phyloP scores from a whole-genome alignment of 2,113 vertebrate species.

The Aegithalos caudatus region DNA sequence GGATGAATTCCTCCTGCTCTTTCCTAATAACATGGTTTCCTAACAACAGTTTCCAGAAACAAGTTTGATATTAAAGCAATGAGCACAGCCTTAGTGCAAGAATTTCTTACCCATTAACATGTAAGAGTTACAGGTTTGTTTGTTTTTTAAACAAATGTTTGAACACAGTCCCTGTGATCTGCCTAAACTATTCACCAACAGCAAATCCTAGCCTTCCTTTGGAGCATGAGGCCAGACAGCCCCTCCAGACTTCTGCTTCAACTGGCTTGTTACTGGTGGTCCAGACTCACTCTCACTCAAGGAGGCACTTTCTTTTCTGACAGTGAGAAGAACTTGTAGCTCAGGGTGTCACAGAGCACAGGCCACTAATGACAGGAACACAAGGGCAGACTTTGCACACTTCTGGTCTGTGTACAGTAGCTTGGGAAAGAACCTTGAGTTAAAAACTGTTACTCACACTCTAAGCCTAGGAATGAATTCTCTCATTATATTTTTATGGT shows the following conservation, averaged over 20 bases:
- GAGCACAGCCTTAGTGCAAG: neutral
- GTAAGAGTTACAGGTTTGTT: neutral
- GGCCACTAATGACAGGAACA: neutral
- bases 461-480: neutral
- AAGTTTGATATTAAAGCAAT: neutral
- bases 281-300: neutral
- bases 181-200: neutral
- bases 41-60: neutral
- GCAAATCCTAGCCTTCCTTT: neutral
- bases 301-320: neutral
- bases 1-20: neutral
- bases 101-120: neutral
- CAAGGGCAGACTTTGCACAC: fast-evolving
- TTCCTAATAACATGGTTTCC: neutral
- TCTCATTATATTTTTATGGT: neutral
- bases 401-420: neutral
- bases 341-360: neutral
- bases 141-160: conserved; percentile 14
- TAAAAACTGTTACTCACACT: neutral
- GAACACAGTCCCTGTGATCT: neutral
- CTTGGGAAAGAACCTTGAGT: neutral
- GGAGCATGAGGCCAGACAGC: neutral
- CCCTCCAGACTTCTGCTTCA: neutral
- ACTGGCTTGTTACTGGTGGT: neutral
- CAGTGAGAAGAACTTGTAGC: neutral